Evolutionary conservation across 92 coral and sea anemone species (phyloP).

Genomic region (Isaurus tuberculatus): DNA sequence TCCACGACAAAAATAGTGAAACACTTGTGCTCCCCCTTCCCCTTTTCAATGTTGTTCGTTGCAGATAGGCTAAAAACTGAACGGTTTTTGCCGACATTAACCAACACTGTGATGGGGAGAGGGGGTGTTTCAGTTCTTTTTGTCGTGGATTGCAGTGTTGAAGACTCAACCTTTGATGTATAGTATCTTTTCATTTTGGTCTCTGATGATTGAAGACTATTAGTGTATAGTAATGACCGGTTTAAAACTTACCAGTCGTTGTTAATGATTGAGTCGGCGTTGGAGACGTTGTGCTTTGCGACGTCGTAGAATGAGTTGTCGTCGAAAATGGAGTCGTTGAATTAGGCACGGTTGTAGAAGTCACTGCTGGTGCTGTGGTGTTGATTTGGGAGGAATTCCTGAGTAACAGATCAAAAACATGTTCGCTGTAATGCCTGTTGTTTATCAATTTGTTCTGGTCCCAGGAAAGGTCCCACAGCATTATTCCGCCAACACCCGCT

Average conservation of each 20-base stretch:
- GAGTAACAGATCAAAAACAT: constrained; percentile 71
- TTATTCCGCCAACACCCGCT: constrained; percentile 78
- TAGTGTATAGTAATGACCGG: too few relatives aligned
- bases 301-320: not conserved
- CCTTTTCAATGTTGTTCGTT: too few relatives aligned
- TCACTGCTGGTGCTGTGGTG: not conserved
- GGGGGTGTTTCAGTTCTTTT: too few relatives aligned
- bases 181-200: too few relatives aligned
- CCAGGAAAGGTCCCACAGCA: constrained; percentile 88
- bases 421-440: constrained; percentile 67
- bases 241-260: not conserved
- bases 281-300: not conserved
- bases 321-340: not conserved
- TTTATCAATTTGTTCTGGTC: constrained; percentile 75
- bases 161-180: too few relatives aligned
- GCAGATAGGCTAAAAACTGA: too few relatives aligned
- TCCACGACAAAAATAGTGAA: too few relatives aligned
- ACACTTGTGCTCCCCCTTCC: too few relatives aligned
- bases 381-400: not conserved
- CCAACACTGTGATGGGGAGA: too few relatives aligned
- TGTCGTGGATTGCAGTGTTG: too few relatives aligned
- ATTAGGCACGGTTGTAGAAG: not conserved
- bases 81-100: too few relatives aligned
- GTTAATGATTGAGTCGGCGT: constrained; percentile 43
- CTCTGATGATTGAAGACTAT: too few relatives aligned